Percentiles rank a stretch among this genome's conserved stretches.
These are phyloP conservation scores for Cydia fagiglandana DNA, from an alignment of 1,140 invertebrate genomes.

Conservation along the genomic window DNA sequence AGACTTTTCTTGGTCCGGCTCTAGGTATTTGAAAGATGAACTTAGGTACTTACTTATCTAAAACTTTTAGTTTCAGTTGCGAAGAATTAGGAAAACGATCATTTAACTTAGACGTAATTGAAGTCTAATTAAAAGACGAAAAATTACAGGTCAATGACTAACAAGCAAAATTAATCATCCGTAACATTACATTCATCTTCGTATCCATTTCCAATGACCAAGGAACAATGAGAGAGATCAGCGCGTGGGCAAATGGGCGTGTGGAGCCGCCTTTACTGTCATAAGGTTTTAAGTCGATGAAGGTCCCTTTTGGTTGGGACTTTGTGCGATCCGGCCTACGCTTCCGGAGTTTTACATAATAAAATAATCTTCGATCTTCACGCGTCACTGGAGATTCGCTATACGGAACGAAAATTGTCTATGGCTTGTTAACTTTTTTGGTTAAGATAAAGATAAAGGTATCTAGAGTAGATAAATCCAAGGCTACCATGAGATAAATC, in stretches of 20 bases:
- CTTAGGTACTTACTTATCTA: too few relatives aligned
- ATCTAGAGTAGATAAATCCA: slow-evolving; percentile 26
- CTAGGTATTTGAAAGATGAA: too few relatives aligned
- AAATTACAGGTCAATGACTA: slow-evolving; percentile 25
- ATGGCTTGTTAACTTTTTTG: background rate
- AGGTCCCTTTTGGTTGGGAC: slow-evolving; percentile 51
- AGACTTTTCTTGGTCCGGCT: too few relatives aligned
- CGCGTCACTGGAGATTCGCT: slow-evolving; percentile 46
- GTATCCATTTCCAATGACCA: slow-evolving; percentile 19
- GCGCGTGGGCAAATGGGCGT: slow-evolving; percentile 52
- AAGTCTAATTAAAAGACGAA: background rate
- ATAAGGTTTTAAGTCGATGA: slow-evolving; percentile 54
- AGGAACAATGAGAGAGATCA: slow-evolving; percentile 63
- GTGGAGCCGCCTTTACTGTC: slow-evolving; percentile 38
- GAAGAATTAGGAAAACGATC: too few relatives aligned
- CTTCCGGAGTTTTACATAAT: slow-evolving; percentile 57
- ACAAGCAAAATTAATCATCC: slow-evolving; percentile 29
- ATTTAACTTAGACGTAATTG: too few relatives aligned
- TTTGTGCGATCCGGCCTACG: slow-evolving; percentile 57
- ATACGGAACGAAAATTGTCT: slow-evolving; percentile 4
- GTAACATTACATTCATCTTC: slow-evolving; percentile 23
- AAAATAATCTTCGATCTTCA: slow-evolving; percentile 52
- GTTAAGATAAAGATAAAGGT: slow-evolving; percentile 27
- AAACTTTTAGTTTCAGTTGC: too few relatives aligned
- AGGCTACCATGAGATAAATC: slow-evolving; percentile 21